Base-by-base conservation (phyloP, 1,140 invertebrate species). In the Leptinotarsa defecta region DNA sequence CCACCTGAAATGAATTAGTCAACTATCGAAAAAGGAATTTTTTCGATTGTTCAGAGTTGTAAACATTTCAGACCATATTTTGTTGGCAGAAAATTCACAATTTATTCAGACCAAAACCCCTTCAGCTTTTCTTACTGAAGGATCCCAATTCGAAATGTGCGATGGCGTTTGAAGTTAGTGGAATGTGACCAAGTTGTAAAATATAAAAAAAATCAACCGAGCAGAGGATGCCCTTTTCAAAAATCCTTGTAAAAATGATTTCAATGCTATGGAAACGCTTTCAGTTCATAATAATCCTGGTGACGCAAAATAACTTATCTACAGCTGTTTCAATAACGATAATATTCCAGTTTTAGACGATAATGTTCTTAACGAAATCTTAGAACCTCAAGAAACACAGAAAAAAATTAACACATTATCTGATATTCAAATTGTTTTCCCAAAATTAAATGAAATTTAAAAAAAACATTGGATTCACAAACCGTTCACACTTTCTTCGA, bases 31-130 rank as follows among this genome's bases (percentile, higher is more conserved):
- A 22, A 22, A 22, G 1, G 2, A 22, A 1, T 2, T 22, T 22
- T 22, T 22, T 22, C 20, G 20, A 22, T 22, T 22, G 20, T 22
- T 22, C 1, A 22, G 20, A 22, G 20, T 22, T 22, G 20, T 22
- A 22, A 22, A 22, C 20, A 22, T 22, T 22, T 22, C 20, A 22
- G 20, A 22, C 20, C 20, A 22, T 22, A 22, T 22, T 22, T 22
- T 22, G 20, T 22, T 1, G 20, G 20, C 20, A 22, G 20, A 22
- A 22, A 22, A 22, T 22, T 22, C 20, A 22, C 20, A 22, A 22
- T 22, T 2, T 22, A 22, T 19, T 88, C 87, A 87, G 90, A 77
- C 86, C 89, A 74, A 81, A 82, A 77, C 83, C 86, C 0, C 75
- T 89, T 24, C 77, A 74, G 24, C 73, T 89, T 2, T 80, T 83